Evolutionary conservation across 1,140 invertebrate genomes (phyloP), one percentile per base, ranked within the genome.

Genomic region (Aplysia californica): DNA sequence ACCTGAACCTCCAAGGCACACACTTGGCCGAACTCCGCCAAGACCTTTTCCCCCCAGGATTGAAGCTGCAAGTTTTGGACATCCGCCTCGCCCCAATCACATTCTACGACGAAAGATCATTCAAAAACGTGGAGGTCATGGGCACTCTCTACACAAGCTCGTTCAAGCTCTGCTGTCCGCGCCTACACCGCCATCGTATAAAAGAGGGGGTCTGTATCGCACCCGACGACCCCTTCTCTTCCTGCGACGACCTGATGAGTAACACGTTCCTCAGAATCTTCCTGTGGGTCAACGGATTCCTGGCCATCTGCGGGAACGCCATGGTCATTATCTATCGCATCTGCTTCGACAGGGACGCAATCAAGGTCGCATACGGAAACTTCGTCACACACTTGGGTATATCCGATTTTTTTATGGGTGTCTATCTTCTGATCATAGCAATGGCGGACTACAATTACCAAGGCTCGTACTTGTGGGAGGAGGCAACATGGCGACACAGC

Each of bases 361-460:
- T 71, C 20, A 61, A 39, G 20, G 44, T 58, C 0, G 56, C 39
- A 15, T 78, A 80, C 21, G 75, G 79, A 1, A 55, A 79, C 0
- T 81, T 83, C 10, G 78, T 85, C 31, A 76, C 82, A 10, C 83
- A 85, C 75, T 75, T 87, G 18, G 77, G 80, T 35, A 31, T 84
- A 21, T 82, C 85, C 31, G 86, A 87, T 70, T 80, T 86, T 31
- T 70, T 84, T 21, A 87, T 86, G 85, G 86, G 86, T 0, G 50
- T 86, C 4, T 87, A 87, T 70, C 61, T 87, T 59, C 64, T 83
- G 1, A 83, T 87, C n/a, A 85, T 87, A 36, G 85, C 80, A 4
- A 58, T 76, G 1, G 81, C 82, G 2, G 86, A 87, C 61, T 58
- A 71, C 2, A 36, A 72, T n/a, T 86, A 81, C 68, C 76, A 80